phyloP scores from a whole-genome alignment of 2,888 invertebrate species.

The Strigamia transsilvanica region DNA sequence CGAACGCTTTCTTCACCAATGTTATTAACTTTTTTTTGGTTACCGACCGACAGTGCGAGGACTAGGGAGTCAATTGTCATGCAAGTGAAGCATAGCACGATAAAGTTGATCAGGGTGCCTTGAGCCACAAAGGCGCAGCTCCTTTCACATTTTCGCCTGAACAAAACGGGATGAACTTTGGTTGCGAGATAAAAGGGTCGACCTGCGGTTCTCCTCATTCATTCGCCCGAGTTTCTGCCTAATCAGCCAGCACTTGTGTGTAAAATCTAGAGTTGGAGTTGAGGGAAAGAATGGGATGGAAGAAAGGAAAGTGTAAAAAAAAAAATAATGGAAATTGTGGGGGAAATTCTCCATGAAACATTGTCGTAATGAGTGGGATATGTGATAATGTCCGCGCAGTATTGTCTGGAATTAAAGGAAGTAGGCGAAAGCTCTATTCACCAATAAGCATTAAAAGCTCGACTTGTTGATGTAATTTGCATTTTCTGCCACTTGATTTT shows the following conservation, averaged over 20 bases:
- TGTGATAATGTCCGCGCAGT: conserved; percentile 12
- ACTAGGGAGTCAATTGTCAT: conserved; percentile 48
- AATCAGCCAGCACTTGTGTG: conserved; percentile 13
- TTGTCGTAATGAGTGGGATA: neutral
- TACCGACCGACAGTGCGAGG: neutral
- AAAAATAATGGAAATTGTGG: neutral
- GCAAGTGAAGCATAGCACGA: conserved; percentile 41
- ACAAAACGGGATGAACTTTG: conserved; percentile 21
- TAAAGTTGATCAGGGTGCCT: conserved; percentile 50
- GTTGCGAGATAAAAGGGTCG: conserved; percentile 13
- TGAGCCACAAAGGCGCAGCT: conserved; percentile 19
- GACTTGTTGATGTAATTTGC: conserved; percentile 25
- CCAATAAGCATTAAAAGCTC: conserved; percentile 21
- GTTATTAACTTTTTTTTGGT: conserved; percentile 5
- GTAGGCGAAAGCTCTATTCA: neutral
- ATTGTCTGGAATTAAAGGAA: conserved; percentile 3
- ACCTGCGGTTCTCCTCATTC: neutral
- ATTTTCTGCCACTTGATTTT: conserved; percentile 14
- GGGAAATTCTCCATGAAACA: neutral
- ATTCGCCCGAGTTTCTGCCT: conserved; percentile 14
- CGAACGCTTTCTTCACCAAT: conserved; percentile 12
- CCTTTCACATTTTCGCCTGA: conserved; percentile 2
- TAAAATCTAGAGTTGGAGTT: neutral
- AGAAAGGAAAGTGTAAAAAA: no score
- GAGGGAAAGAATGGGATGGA: neutral